Percentiles rank a stretch among this genome's conserved stretches.
phyloP scores from a whole-genome alignment of 1,140 invertebrate species.

The Neuroterus valhalla region DNA sequence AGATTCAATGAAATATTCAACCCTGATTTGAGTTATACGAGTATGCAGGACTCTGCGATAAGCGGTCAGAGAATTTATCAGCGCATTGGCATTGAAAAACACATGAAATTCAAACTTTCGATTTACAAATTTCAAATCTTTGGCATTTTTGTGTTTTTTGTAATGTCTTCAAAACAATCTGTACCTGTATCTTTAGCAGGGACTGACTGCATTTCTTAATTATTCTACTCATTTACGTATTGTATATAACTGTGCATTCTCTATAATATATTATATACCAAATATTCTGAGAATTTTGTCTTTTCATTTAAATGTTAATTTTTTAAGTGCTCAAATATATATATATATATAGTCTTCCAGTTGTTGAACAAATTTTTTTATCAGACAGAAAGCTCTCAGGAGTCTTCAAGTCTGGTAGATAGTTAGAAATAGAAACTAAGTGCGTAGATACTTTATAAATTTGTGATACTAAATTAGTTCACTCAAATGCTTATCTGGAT shows the following conservation, averaged over 20 bases:
- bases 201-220: constrained; percentile 24
- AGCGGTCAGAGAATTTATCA: constrained; percentile 9
- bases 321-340: too few species aligned
- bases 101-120: neutral
- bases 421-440: too few species aligned
- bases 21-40: constrained; percentile 9
- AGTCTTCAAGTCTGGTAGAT: too few species aligned
- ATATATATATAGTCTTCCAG: too few species aligned
- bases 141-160: neutral
- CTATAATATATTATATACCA: constrained; percentile 31
- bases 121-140: neutral
- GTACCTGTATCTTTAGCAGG: constrained; percentile 11
- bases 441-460: too few species aligned
- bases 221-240: constrained; percentile 12
- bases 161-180: constrained; percentile 5
- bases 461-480: too few species aligned
- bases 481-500: too few species aligned
- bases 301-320: neutral
- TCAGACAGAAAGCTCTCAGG: too few species aligned
- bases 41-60: neutral
- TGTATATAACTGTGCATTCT: constrained; percentile 24
- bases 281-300: constrained; percentile 18
- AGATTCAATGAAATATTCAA: neutral
- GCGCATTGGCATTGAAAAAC: neutral
- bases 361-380: too few species aligned